Evolutionary conservation across 2,888 invertebrate genomes (phyloP), one percentile per base, ranked within the genome.

Genomic region (Smittia aterrima): DNA sequence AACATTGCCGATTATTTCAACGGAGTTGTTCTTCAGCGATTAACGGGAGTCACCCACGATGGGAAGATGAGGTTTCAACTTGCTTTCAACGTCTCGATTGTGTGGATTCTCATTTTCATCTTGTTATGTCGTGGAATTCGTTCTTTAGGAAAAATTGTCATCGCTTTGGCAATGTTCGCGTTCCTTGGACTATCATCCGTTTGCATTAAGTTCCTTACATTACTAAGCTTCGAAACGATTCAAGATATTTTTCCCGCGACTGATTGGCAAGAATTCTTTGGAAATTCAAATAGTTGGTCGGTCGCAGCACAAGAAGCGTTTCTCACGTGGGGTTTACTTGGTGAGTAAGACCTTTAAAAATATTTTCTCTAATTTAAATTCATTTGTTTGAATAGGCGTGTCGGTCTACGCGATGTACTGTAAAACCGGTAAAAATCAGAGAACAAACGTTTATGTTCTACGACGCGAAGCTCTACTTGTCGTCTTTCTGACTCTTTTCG

Each of bases 91-190:
- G 84, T 95, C 81, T 93, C 93, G 0, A 91, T 95, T 2, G 90
- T 95, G 22, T 96, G 95, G 95, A 90, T 93, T 87, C 90, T 93
- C 67, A 90, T 95, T 4, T 95, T 95, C 80, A 88, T 95, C 22
- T 89, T 92, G 62, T 86, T 95, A 22, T 93, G 94, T 81, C 94
- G 93, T 87, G 95, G 95, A 75, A 83, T 95, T 54, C 87, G 92
- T 75, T 83, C 83, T 0, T 78, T 82, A 68, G 83, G 83, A 3
- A 82, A 82, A 74, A 76, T 80, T 16, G 88, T 93, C 7, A 91
- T 92, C 82, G 88, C 91, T 76, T 88, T 95, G 78, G 90, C 91
- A 70, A 84, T 93, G 76, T 82, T 93, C 76, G 94, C 95, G 1
- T 87, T 95, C 62, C 86, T 92, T 77, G 90, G 92, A 1, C 90